phyloP scores from a whole-genome alignment of 2,888 invertebrate species.

The Oscheius sp. region DNA sequence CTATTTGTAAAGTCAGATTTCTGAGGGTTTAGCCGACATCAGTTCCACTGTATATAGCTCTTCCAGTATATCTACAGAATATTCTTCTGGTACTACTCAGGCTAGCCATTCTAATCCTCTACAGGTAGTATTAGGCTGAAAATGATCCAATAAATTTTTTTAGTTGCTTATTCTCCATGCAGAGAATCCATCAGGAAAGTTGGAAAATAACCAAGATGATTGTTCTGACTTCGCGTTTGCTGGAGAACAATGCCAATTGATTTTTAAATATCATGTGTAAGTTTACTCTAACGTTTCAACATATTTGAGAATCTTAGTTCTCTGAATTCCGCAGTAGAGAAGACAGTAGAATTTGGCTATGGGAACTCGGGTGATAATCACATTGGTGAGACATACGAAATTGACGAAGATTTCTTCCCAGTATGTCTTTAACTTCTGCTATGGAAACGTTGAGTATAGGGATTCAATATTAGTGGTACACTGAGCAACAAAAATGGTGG shows the following conservation, averaged over 20 bases:
- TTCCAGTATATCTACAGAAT: too few relatives aligned
- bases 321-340: background rate
- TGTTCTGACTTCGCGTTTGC: slow-evolving; percentile 34
- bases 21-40: too few relatives aligned
- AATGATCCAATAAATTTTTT: background rate
- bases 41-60: background rate
- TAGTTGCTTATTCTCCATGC: slow-evolving; percentile 12
- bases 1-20: background rate
- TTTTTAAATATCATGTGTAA: too few relatives aligned
- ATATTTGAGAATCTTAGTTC: background rate
- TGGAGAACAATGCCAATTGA: slow-evolving; percentile 18
- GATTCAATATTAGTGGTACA: background rate
- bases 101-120: too few relatives aligned
- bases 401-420: background rate
- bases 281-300: too few relatives aligned
- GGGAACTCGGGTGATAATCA: background rate
- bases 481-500: background rate
- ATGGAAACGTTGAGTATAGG: background rate
- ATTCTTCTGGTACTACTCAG: too few relatives aligned
- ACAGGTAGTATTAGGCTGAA: too few relatives aligned
- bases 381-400: background rate
- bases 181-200: slow-evolving; percentile 37
- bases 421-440: background rate
- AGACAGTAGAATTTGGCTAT: background rate
- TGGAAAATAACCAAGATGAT: background rate